Percentiles rank a stretch among this genome's conserved stretches.
These are phyloP conservation scores for Archocentrus centrarchus DNA, from an alignment of 2,113 vertebrate genomes.

Conservation along the genomic window DNA sequence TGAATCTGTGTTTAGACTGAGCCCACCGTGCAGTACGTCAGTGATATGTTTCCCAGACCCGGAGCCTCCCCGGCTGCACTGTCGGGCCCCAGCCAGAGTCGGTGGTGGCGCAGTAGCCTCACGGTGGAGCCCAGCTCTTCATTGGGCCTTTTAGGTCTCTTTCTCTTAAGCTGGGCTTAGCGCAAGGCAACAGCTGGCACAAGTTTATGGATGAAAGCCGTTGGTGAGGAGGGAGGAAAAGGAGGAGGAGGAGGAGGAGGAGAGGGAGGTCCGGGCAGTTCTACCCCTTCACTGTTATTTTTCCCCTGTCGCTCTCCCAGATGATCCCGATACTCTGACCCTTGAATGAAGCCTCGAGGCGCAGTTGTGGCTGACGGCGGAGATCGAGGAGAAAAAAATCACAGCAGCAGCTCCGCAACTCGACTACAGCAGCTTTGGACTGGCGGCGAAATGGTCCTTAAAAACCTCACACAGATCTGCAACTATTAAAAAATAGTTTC, in stretches of 20 bases:
- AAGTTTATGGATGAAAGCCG: conserved; percentile 65
- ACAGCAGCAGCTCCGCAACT: conserved; percentile 29
- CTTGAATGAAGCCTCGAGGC: conserved; percentile 46
- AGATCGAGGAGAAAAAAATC: conserved; percentile 58
- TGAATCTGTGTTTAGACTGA: not conserved
- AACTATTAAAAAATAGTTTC: not conserved
- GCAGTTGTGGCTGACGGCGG: conserved; percentile 26
- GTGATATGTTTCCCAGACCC: not conserved
- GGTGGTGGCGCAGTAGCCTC: conserved; percentile 64
- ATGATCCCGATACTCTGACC: conserved; percentile 73
- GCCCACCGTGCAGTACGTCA: not conserved
- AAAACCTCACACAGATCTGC: not conserved
- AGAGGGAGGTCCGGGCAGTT: conserved; percentile 22
- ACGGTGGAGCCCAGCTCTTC: conserved; percentile 23
- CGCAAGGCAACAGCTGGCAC: conserved; percentile 76
- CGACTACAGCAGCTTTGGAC: not conserved
- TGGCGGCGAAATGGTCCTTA: not conserved
- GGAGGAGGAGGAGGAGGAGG: not conserved
- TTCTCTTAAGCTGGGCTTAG: conserved; percentile 74
- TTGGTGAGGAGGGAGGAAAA: conserved; percentile 40
- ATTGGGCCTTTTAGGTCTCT: conserved; percentile 73
- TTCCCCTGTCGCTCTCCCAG: conserved; percentile 3
- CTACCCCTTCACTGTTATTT: not conserved
- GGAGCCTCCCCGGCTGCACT: conserved; percentile 7
- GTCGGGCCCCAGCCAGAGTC: conserved; percentile 14